Conservation (phyloP, 2,113 vertebrate genomes). For the Nansenia antarctica region DNA sequence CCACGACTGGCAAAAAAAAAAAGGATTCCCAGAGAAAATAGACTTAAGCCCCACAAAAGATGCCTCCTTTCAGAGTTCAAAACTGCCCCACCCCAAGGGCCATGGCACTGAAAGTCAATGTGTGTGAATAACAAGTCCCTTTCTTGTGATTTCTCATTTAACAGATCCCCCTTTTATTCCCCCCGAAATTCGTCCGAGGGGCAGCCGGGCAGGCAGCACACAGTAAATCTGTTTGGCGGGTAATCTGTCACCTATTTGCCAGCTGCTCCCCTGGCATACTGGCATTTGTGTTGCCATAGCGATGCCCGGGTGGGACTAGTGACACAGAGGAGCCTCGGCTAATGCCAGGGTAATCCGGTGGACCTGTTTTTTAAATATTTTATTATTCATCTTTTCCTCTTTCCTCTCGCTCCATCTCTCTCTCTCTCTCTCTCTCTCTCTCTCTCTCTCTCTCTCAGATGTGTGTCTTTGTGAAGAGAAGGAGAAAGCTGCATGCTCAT, state of each 20-base stretch:
- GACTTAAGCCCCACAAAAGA: neutral
- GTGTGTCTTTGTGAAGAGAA: constrained; percentile 42
- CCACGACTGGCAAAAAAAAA: constrained; percentile 23
- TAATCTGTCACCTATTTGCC: constrained; percentile 73
- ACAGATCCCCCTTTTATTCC: constrained; percentile 42
- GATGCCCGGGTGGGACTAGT: constrained; percentile 66
- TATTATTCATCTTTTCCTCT: constrained; percentile 9
- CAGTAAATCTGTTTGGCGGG: constrained; percentile 59
- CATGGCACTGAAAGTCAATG: constrained; percentile 18
- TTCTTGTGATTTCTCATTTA: constrained; percentile 32
- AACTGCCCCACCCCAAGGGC: neutral
- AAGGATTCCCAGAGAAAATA: neutral
- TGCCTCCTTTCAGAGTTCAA: constrained; percentile 21
- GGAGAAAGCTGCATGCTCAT: constrained; percentile 22
- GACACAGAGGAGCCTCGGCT: constrained; percentile 63
- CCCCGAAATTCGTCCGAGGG: constrained; percentile 16
- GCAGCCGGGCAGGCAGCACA: neutral
- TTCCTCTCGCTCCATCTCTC: neutral
- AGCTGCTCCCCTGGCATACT: constrained; percentile 84
- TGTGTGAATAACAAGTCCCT: constrained; percentile 39
- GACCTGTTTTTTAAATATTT: neutral
- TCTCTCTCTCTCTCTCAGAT: constrained; percentile 4
- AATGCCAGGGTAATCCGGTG: constrained; percentile 58
- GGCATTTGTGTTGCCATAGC: constrained; percentile 75
- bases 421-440: neutral